Conservation (phyloP, 1,140 invertebrate genomes). For the Lutraria rhynchaena region DNA sequence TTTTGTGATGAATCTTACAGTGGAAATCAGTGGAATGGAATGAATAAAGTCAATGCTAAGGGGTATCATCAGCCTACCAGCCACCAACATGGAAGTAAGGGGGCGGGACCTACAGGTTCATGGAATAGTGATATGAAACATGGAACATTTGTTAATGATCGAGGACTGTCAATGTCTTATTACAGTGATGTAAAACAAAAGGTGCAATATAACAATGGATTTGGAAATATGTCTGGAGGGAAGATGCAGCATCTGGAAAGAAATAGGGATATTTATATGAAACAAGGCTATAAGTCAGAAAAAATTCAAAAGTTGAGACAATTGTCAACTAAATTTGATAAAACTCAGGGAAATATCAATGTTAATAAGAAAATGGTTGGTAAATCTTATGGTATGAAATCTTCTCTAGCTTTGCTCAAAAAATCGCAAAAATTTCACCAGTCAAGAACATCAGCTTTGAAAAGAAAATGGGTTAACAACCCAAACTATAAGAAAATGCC, state of each 20-base stretch:
- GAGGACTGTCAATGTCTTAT: too few relatives aligned
- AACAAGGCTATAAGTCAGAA: constrained; percentile 16
- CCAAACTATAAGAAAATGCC: constrained; percentile 6
- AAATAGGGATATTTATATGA: neutral
- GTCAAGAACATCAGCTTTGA: constrained; percentile 15
- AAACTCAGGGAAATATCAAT: neutral
- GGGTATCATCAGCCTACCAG: too few relatives aligned
- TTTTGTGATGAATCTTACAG: constrained; percentile 42
- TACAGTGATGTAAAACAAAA: constrained; percentile 14
- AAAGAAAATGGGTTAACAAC: constrained; percentile 41
- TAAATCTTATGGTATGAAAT: constrained; percentile 41
- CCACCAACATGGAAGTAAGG: too few relatives aligned
- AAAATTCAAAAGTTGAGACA: constrained; percentile 12
- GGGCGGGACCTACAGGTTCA: too few relatives aligned
- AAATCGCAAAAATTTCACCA: constrained; percentile 42
- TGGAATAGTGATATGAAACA: too few relatives aligned
- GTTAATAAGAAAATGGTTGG: constrained; percentile 30
- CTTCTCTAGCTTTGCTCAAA: constrained; percentile 26
- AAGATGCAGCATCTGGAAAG: neutral
- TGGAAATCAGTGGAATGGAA: neutral
- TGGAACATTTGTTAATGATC: constrained; percentile 7
- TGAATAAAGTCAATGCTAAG: too few relatives aligned
- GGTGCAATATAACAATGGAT: constrained; percentile 23
- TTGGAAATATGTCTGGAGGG: too few relatives aligned
- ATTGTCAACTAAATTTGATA: constrained; percentile 19